Conservation (phyloP, 2,797 vertebrate species). For the Anabas testudineus region DNA sequence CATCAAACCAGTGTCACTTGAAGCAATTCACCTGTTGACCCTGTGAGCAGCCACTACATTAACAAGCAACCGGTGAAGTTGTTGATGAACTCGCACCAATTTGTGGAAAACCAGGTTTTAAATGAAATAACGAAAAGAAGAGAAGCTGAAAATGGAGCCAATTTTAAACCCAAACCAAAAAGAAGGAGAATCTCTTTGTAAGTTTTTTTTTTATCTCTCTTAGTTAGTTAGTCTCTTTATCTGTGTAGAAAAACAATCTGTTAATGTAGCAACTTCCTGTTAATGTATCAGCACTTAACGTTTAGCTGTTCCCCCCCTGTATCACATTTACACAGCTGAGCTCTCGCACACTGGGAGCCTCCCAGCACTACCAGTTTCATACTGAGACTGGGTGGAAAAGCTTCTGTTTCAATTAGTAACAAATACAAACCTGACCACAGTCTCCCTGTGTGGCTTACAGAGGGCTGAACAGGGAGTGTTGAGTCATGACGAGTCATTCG, state of each 20-base stretch:
- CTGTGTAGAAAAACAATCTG: slow-evolving; percentile 23
- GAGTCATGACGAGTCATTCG: slow-evolving; percentile 18
- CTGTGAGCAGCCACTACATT: too few relatives aligned
- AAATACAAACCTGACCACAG: background rate
- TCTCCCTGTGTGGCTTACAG: background rate
- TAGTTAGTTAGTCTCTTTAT: slow-evolving; percentile 2
- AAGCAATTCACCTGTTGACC: too few relatives aligned
- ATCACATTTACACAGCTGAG: background rate
- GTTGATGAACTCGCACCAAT: too few relatives aligned
- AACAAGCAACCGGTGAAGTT: too few relatives aligned
- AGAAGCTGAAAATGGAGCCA: too few relatives aligned
- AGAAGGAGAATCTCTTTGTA: too few relatives aligned
- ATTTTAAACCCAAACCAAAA: too few relatives aligned
- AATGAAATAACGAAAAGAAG: too few relatives aligned
- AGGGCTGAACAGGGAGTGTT: background rate
- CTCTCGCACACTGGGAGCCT: slow-evolving; percentile 8
- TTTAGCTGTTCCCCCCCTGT: background rate
- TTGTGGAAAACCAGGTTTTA: too few relatives aligned
- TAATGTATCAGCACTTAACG: slow-evolving; percentile 2
- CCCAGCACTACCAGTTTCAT: slow-evolving; percentile 6
- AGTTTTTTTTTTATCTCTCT: too few relatives aligned
- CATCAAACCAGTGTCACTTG: too few relatives aligned
- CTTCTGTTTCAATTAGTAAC: background rate
- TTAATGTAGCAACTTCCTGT: slow-evolving; percentile 11
- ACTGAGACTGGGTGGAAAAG: background rate